Conservation (phyloP, 2,888 invertebrate species). For the Sinopyrophorus schimmeli region DNA sequence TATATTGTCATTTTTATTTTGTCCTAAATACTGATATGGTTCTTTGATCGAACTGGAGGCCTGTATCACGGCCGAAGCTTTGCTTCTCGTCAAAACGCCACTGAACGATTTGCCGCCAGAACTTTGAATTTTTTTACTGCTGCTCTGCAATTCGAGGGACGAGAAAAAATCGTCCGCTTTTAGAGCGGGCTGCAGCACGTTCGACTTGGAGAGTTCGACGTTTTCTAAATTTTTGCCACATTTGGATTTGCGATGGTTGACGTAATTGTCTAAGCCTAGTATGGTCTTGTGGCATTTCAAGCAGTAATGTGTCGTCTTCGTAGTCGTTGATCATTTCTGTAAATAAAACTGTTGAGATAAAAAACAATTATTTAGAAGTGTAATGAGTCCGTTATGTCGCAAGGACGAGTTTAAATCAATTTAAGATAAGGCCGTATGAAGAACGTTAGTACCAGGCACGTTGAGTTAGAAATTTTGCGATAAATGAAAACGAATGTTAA, state of each 20-base stretch:
- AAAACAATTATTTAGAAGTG: too few relatives aligned
- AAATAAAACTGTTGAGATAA: too few relatives aligned
- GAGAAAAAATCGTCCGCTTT: constrained; percentile 88
- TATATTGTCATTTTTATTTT: constrained; percentile 57
- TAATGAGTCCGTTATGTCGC: too few relatives aligned
- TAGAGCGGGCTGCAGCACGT: constrained; percentile 55
- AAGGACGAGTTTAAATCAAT: too few relatives aligned
- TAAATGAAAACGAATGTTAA: constrained; percentile 19
- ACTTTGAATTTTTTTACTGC: constrained; percentile 61
- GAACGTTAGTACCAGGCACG: constrained; percentile 27
- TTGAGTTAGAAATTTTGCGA: constrained; percentile 5
- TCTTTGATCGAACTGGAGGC: constrained; percentile 40
- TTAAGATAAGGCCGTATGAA: too few relatives aligned
- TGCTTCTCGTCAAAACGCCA: constrained; percentile 56
- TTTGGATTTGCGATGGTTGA: constrained; percentile 76
- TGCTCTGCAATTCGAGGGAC: constrained; percentile 77
- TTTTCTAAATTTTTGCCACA: constrained; percentile 58
- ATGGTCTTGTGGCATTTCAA: constrained; percentile 84
- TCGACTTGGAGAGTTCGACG: constrained; percentile 44
- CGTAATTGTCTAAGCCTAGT: constrained; percentile 82
- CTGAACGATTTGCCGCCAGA: constrained; percentile 54
- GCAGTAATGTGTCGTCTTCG: constrained; percentile 87
- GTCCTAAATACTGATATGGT: constrained; percentile 29
- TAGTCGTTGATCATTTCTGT: constrained; percentile 65
- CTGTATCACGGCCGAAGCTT: constrained; percentile 52